Conservation (phyloP, 2,113 vertebrate species). For the Leuciscus idus region DNA sequence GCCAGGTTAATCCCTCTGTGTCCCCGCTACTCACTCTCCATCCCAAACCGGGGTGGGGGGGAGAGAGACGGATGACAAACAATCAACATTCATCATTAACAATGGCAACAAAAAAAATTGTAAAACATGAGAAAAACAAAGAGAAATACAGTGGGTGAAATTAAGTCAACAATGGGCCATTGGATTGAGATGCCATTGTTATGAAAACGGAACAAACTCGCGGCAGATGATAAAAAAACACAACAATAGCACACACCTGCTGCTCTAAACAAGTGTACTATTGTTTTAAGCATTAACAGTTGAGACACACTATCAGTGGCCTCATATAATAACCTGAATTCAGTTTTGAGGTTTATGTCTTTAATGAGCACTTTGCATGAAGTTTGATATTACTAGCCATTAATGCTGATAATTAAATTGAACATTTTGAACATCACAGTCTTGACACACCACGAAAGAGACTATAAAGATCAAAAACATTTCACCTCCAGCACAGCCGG, state of each 20-base stretch:
- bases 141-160: slow-evolving; percentile 49
- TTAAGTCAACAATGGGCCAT: slow-evolving; percentile 48
- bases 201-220: slow-evolving; percentile 27
- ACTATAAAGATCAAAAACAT: slow-evolving; percentile 39
- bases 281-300: slow-evolving; percentile 20
- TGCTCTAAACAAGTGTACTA: slow-evolving; percentile 29
- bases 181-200: slow-evolving; percentile 40
- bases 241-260: slow-evolving; percentile 43
- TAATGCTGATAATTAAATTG: neutral
- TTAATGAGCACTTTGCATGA: neutral
- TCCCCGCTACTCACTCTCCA: slow-evolving; percentile 73
- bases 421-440: neutral
- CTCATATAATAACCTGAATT: neutral
- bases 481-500: slow-evolving; percentile 34
- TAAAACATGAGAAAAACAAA: slow-evolving; percentile 42
- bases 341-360: neutral
- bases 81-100: slow-evolving; percentile 64
- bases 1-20: slow-evolving; percentile 91
- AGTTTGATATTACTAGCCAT: neutral
- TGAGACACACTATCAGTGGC: neutral
- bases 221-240: slow-evolving; percentile 36
- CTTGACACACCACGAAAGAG: neutral
- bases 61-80: slow-evolving; percentile 60
- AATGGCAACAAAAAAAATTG: slow-evolving; percentile 36
- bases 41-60: slow-evolving; percentile 57